These are phyloP conservation scores for Diplazon laetatorius DNA, from an alignment of 2,888 invertebrate species.

Conservation along the genomic window DNA sequence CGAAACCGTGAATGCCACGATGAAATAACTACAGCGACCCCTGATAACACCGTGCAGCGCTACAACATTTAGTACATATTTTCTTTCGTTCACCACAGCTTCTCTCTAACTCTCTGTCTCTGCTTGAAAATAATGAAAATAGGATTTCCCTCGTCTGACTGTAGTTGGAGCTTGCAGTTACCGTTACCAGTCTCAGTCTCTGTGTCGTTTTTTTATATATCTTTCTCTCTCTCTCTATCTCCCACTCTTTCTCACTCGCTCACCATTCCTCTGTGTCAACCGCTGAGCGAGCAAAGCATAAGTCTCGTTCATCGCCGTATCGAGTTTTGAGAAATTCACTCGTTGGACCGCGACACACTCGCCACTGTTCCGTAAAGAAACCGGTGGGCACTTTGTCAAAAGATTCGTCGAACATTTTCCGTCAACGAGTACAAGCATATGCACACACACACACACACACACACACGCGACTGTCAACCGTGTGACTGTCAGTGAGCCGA, in stretches of 20 bases:
- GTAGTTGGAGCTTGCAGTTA: neutral
- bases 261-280: conserved; percentile 13
- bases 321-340: conserved; percentile 19
- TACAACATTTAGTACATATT: conserved; percentile 35
- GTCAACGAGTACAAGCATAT: conserved; percentile 18
- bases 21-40: conserved; percentile 35
- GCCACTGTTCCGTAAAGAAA: conserved; percentile 39
- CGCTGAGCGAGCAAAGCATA: conserved; percentile 9
- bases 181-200: too few relatives aligned
- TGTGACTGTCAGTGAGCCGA: conserved; percentile 31
- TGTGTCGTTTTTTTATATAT: too few relatives aligned
- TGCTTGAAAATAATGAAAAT: conserved; percentile 43
- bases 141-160: conserved; percentile 12
- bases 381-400: conserved; percentile 15
- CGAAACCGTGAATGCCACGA: conserved; percentile 35
- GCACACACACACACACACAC: too few relatives aligned
- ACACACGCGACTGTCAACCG: too few relatives aligned
- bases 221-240: too few relatives aligned
- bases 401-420: conserved; percentile 20
- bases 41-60: conserved; percentile 7
- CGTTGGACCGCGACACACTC: conserved; percentile 36
- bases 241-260: too few relatives aligned
- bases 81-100: conserved; percentile 13
- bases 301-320: conserved; percentile 11
- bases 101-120: neutral